These are phyloP conservation scores for Pomatorhinus ruficollis DNA, from an alignment of 2,113 vertebrate genomes.

Conservation along the genomic window DNA sequence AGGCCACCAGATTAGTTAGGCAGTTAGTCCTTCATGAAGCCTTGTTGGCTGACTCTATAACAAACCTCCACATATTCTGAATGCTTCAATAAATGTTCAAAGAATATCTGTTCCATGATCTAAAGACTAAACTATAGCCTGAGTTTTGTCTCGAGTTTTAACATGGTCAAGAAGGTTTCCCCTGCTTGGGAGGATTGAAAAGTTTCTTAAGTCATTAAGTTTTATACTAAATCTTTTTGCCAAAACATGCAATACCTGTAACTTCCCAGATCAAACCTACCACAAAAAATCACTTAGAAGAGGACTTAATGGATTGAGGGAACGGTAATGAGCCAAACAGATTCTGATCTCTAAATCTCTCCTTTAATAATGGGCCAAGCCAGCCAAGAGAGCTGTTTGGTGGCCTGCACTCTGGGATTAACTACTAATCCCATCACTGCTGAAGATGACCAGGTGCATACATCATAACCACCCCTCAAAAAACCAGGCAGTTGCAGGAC, in stretches of 20 bases:
- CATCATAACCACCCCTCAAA: background rate
- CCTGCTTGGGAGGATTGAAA: background rate
- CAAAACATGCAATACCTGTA: background rate
- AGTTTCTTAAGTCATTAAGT: background rate
- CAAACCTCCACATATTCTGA: accelerated
- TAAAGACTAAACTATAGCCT: background rate
- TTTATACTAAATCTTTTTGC: background rate
- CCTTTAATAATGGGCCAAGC: background rate
- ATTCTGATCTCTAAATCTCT: background rate
- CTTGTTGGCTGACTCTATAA: background rate
- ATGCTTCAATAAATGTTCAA: background rate
- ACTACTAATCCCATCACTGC: accelerated
- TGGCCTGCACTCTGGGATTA: background rate
- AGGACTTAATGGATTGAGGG: background rate
- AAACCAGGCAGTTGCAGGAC: background rate
- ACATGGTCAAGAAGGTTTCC: background rate
- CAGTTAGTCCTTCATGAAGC: background rate
- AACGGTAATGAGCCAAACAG: background rate
- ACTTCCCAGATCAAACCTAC: background rate
- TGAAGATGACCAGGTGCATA: background rate
- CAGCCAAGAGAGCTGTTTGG: background rate
- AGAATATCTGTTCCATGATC: background rate
- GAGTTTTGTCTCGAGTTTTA: background rate
- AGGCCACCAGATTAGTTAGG: background rate
- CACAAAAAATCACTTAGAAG: background rate